These are phyloP conservation scores for Chiridota heheva DNA, from an alignment of 35 echinoderm and acorn worm species.

Conservation along the genomic window DNA sequence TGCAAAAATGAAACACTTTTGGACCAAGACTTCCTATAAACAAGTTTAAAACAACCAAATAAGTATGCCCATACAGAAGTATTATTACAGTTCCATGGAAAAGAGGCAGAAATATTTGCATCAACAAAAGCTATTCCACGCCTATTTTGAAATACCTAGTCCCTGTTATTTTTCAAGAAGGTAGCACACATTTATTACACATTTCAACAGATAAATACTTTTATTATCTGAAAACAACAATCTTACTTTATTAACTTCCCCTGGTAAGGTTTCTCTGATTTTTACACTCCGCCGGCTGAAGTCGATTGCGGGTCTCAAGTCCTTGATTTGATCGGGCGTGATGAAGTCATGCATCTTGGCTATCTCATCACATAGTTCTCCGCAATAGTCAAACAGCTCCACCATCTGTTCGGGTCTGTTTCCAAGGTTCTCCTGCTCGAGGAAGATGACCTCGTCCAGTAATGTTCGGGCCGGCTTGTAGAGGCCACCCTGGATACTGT, in stretches of 20 bases:
- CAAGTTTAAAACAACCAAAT: no score
- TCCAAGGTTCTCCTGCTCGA: constrained; percentile 59
- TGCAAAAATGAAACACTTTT: no score
- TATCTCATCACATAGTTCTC: constrained; percentile 96
- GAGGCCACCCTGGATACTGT: constrained; percentile 74
- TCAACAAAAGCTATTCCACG: no score
- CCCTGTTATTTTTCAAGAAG: no score
- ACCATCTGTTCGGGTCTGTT: constrained; percentile 87
- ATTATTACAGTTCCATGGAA: no score
- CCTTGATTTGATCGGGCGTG: constrained; percentile 76
- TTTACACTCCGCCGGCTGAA: constrained; percentile 63
- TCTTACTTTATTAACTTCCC: constrained; percentile 74
- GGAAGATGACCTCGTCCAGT: constrained; percentile 38
- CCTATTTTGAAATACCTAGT: no score
- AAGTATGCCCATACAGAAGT: no score
- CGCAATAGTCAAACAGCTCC: constrained; percentile 73
- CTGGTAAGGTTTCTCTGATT: constrained; percentile 83
- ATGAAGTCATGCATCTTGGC: constrained; percentile 96
- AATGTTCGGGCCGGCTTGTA: constrained; percentile 54
- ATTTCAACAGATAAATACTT: no score
- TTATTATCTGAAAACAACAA: no score
- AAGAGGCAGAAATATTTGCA: no score
- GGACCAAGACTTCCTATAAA: no score
- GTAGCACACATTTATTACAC: no score
- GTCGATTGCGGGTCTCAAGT: constrained; percentile 87